phyloP scores from a whole-genome alignment of 2,113 vertebrate genomes.

The Podiceps cristatus region DNA sequence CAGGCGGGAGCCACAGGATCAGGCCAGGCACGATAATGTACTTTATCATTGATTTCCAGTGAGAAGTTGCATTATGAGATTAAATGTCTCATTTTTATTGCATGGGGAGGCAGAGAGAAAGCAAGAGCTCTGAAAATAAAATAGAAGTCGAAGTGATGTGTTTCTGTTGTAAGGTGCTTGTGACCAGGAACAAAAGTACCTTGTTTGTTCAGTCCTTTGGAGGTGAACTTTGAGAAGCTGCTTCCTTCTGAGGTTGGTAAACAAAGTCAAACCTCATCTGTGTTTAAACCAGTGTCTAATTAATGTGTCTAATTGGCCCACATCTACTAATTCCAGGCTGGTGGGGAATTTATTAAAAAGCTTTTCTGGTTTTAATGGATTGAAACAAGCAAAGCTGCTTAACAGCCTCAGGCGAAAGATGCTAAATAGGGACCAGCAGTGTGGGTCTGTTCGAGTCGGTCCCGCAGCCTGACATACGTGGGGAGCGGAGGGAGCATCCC shows the following conservation, averaged over 20 bases:
- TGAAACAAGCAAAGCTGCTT: conserved; percentile 14
- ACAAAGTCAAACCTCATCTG: conserved; percentile 16
- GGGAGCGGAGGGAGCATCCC: background rate
- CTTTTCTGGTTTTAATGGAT: conserved; percentile 27
- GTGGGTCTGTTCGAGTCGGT: background rate
- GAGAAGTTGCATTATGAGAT: conserved; percentile 57
- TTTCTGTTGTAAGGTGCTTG: background rate
- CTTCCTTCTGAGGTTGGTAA: background rate
- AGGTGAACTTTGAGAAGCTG: conserved; percentile 20
- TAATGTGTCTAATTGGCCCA: background rate
- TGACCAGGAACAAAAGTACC: accelerated
- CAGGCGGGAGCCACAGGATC: background rate
- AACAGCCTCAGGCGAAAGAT: background rate
- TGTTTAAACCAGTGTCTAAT: conserved; percentile 25
- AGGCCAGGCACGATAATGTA: conserved; percentile 8
- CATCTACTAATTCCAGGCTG: conserved; percentile 10
- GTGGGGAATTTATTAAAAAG: background rate
- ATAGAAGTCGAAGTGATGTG: background rate
- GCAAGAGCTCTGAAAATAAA: conserved; percentile 26
- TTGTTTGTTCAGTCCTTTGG: background rate
- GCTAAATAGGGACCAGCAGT: background rate
- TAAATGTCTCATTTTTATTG: conserved; percentile 59
- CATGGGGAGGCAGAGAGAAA: conserved; percentile 1
- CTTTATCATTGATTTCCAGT: conserved; percentile 46
- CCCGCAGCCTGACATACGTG: accelerated